Conservation (phyloP, 2,113 vertebrate species). For the Ageneiosus marmoratus region DNA sequence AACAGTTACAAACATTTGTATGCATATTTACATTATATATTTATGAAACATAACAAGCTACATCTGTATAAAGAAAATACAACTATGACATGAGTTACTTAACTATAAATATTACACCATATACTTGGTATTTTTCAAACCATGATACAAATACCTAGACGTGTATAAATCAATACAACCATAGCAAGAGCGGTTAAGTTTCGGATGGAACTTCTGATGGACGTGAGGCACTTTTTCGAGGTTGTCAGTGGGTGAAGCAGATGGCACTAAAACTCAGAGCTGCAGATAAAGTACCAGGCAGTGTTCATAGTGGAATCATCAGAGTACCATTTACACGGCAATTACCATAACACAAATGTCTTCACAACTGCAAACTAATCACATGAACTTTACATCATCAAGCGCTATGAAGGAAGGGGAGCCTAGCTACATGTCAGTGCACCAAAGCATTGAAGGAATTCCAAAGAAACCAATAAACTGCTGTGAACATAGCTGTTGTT, state of each 20-base stretch:
- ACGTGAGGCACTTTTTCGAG: slow-evolving; percentile 95
- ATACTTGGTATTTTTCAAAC: slow-evolving; percentile 79
- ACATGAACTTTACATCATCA: slow-evolving; percentile 77
- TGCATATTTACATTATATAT: slow-evolving; percentile 95
- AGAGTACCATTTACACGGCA: slow-evolving; percentile 79
- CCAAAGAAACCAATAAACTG: slow-evolving; percentile 77
- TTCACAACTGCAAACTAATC: slow-evolving; percentile 76
- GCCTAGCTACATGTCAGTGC: slow-evolving; percentile 74
- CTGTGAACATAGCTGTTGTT: slow-evolving; percentile 68
- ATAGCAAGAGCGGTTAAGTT: slow-evolving; percentile 80
- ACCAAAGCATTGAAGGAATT: slow-evolving; percentile 74
- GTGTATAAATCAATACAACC: slow-evolving; percentile 75
- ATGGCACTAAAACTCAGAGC: slow-evolving; percentile 74
- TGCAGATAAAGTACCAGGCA: slow-evolving; percentile 71
- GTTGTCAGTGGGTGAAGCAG: slow-evolving; percentile 79
- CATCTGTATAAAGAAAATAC: slow-evolving; percentile 86
- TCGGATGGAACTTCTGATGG: slow-evolving; percentile 84
- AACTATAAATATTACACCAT: slow-evolving; percentile 87
- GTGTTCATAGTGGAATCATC: slow-evolving; percentile 75
- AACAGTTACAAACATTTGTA: slow-evolving; percentile 91
- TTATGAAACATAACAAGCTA: slow-evolving; percentile 87
- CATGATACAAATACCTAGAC: slow-evolving; percentile 74
- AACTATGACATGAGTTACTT: slow-evolving; percentile 84
- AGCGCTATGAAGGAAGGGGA: slow-evolving; percentile 71
- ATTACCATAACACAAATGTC: slow-evolving; percentile 63